Conservation (phyloP, 2,113 vertebrate species). For the Phrynosoma blainvillii region DNA sequence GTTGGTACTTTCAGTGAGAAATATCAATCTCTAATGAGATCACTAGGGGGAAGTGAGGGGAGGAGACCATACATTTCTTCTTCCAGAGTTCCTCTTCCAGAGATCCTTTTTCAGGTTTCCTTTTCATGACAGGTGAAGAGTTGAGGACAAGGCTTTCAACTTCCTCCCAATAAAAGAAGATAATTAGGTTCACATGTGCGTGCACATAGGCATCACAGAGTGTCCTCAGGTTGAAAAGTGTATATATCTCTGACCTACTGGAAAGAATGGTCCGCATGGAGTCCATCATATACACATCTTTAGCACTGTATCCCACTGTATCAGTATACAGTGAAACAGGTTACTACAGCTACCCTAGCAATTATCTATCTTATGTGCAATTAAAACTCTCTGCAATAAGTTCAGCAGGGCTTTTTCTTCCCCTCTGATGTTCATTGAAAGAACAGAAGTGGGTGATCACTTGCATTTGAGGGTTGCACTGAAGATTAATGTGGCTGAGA, state of each 20-base stretch:
- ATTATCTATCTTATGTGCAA: background rate
- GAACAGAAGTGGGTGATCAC: background rate
- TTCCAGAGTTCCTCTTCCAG: too few relatives aligned
- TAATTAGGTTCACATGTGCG: too few relatives aligned
- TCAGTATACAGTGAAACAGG: background rate
- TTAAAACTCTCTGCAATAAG: background rate
- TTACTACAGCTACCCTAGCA: background rate
- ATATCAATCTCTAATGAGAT: too few relatives aligned
- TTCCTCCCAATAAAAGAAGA: too few relatives aligned
- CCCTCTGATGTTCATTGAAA: background rate
- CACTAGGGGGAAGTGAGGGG: too few relatives aligned
- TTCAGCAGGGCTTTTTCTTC: background rate
- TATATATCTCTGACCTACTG: background rate
- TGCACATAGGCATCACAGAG: too few relatives aligned
- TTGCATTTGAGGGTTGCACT: background rate
- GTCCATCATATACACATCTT: background rate
- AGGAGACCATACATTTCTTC: too few relatives aligned
- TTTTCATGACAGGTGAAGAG: too few relatives aligned
- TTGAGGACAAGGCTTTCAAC: too few relatives aligned
- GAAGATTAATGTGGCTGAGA: background rate
- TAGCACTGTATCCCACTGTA: background rate
- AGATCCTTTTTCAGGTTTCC: too few relatives aligned
- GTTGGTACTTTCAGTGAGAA: too few relatives aligned
- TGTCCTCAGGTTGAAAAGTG: too few relatives aligned
- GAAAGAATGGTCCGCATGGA: background rate